These are phyloP conservation scores for Spodoptera picta DNA, from an alignment of 2,888 invertebrate species.

Conservation along the genomic window DNA sequence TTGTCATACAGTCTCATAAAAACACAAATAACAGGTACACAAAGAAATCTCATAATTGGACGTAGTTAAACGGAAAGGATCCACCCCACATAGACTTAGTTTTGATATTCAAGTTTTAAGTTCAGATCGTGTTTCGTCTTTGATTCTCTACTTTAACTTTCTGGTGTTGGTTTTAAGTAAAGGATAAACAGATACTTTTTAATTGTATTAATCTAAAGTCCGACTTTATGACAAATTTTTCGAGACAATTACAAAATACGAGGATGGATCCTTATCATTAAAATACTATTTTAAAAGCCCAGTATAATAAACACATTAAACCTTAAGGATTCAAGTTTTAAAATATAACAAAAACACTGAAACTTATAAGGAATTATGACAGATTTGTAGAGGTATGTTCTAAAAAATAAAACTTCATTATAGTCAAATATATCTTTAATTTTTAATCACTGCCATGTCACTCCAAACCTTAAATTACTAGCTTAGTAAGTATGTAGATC, in stretches of 20 bases:
- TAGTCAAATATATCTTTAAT: neutral
- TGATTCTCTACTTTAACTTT: constrained; percentile 1
- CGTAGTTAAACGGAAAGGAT: no score
- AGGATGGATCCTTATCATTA: neutral
- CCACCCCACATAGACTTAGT: no score
- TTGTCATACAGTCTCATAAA: no score
- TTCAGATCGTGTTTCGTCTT: neutral
- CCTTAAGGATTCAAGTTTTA: no score
- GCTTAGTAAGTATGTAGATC: neutral
- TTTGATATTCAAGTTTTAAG: neutral
- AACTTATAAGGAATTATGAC: no score
- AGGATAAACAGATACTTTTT: neutral
- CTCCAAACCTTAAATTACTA: neutral
- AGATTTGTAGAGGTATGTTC: no score
- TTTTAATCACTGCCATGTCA: neutral
- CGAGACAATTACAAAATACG: neutral
- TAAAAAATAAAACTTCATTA: neutral
- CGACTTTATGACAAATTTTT: neutral
- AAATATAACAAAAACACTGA: no score
- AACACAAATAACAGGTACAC: no score
- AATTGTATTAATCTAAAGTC: neutral
- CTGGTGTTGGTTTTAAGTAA: neutral
- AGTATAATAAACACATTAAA: no score
- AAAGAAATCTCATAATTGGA: no score
- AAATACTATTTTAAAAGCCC: neutral